Percentiles rank a stretch among this genome's conserved stretches.
phyloP scores from a whole-genome alignment of 2,888 invertebrate genomes.

The Apamea epomidion region DNA sequence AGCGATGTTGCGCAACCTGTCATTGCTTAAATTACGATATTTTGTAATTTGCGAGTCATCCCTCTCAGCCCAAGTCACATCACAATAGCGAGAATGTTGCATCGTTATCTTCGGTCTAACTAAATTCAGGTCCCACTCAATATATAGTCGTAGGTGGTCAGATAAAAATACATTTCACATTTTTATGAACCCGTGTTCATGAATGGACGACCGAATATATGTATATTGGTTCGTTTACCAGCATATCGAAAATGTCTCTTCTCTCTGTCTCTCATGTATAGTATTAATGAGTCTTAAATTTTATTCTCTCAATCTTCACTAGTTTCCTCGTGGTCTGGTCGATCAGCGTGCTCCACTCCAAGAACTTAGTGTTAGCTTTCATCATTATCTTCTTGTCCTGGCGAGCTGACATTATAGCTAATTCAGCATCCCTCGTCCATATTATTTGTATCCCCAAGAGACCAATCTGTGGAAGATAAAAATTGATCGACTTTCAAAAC shows the following conservation, averaged over 20 bases:
- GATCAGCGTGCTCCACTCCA: slow-evolving; percentile 97
- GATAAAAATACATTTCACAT: no score
- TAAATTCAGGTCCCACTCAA: no score
- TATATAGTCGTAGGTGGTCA: no score
- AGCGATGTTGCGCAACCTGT: no score
- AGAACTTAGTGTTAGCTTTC: slow-evolving; percentile 98
- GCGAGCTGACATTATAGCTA: slow-evolving; percentile 96
- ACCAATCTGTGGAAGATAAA: slow-evolving; percentile 91
- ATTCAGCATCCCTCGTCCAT: slow-evolving; percentile 77
- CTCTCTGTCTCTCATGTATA: not conserved
- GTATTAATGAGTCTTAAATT: not conserved
- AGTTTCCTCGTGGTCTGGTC: slow-evolving; percentile 98
- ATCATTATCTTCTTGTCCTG: slow-evolving; percentile 98
- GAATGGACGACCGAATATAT: not conserved
- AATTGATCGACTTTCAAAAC: not conserved
- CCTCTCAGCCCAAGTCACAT: no score
- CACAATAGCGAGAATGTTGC: no score
- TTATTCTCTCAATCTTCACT: slow-evolving; percentile 80
- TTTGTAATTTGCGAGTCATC: no score
- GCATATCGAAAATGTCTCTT: not conserved
- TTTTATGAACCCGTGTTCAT: not conserved
- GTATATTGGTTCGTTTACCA: not conserved
- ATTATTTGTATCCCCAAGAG: slow-evolving; percentile 94
- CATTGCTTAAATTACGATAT: no score
- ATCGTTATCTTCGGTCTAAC: no score